phyloP scores from a whole-genome alignment of 2,113 vertebrate genomes.

The Protomyctophum bolini region DNA sequence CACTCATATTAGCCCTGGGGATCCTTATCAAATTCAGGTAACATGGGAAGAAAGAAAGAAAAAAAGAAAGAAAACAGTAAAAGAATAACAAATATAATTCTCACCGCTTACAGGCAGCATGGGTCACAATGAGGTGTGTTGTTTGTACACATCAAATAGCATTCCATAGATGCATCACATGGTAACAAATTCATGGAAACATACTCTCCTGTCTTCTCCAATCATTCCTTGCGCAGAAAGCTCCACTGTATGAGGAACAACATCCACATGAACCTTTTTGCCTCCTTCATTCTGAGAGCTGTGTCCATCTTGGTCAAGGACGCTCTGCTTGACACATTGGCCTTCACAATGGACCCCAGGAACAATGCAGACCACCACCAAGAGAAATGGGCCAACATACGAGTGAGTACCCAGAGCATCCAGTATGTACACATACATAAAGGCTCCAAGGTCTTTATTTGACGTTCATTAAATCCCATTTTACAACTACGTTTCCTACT shows the following conservation, averaged over 20 bases:
- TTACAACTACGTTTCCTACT: too few relatives aligned
- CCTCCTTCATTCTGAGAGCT: constrained; percentile 93
- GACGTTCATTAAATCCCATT: too few relatives aligned
- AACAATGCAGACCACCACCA: constrained; percentile 73
- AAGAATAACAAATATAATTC: too few relatives aligned
- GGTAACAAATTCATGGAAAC: too few relatives aligned
- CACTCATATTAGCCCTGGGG: constrained; percentile 86
- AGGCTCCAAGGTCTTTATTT: too few relatives aligned
- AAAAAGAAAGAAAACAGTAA: background rate
- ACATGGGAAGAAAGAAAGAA: background rate
- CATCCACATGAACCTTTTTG: constrained; percentile 96
- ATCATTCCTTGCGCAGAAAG: constrained; percentile 77
- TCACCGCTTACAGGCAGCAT: too few relatives aligned
- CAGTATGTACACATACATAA: constrained; percentile 16
- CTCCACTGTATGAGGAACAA: constrained; percentile 96
- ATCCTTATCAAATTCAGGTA: constrained; percentile 92
- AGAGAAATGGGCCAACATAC: constrained; percentile 81
- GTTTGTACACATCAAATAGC: too few relatives aligned
- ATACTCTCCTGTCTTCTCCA: too few relatives aligned
- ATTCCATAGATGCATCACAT: too few relatives aligned
- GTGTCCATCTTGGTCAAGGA: constrained; percentile 93
- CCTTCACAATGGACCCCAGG: constrained; percentile 82
- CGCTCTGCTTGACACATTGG: constrained; percentile 83
- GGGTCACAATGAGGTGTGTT: too few relatives aligned
- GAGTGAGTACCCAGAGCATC: constrained; percentile 72